Percentiles rank a stretch among this genome's conserved stretches.
Evolutionary conservation across 2,888 invertebrate species (phyloP).

Genomic region (Plutella xylostella): DNA sequence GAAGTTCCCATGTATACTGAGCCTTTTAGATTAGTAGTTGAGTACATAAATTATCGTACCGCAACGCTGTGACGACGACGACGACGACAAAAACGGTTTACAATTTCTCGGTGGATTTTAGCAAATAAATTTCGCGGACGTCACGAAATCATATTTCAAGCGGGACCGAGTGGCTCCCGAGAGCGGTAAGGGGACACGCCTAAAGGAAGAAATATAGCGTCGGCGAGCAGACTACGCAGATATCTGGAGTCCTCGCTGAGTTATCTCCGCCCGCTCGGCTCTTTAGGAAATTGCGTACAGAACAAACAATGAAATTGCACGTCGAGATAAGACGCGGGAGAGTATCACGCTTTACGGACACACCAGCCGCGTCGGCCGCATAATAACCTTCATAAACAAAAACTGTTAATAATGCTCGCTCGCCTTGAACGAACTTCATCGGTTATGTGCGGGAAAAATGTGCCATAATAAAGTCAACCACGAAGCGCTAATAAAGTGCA

Average conservation of each 20-base stretch:
- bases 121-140: slow-evolving; percentile 30
- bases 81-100: slow-evolving; percentile 20
- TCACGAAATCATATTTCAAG: slow-evolving; percentile 46
- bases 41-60: slow-evolving; percentile 6
- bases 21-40: background rate
- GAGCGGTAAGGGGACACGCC: slow-evolving; percentile 27
- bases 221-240: slow-evolving; percentile 23
- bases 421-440: slow-evolving; percentile 1
- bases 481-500: background rate
- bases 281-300: slow-evolving; percentile 58
- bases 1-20: background rate
- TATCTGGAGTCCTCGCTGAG: slow-evolving; percentile 47
- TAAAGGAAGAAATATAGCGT: slow-evolving; percentile 32
- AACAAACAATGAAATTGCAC: slow-evolving; percentile 60
- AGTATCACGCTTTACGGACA: slow-evolving; percentile 36
- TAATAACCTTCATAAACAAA: slow-evolving; percentile 7
- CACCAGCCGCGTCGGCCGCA: slow-evolving; percentile 13
- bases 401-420: slow-evolving; percentile 5
- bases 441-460: background rate
- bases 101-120: slow-evolving; percentile 28
- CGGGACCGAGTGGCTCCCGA: slow-evolving; percentile 25
- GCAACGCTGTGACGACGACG: slow-evolving; percentile 14
- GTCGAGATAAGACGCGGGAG: slow-evolving; percentile 44
- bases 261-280: slow-evolving; percentile 39
- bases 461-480: background rate